A percentile compares a stretch with the other conserved stretches of the same genome.
Conservation (phyloP, 2,797 vertebrate genomes). For the Periparus ater region DNA sequence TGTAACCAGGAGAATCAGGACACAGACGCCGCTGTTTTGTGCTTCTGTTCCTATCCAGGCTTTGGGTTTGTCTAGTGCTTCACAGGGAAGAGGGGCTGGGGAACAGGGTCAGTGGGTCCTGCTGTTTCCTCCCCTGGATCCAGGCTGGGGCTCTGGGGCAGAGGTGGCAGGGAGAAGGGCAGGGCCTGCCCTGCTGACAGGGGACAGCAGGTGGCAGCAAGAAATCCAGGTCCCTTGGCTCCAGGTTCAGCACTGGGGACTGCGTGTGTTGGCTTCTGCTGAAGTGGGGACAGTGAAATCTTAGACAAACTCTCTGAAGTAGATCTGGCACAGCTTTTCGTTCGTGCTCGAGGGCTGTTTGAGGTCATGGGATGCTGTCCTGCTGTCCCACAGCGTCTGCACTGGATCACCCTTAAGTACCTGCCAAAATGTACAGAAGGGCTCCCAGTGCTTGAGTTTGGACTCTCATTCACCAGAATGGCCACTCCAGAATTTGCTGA, state of each 20-base stretch:
- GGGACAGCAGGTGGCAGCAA: constrained; percentile 41
- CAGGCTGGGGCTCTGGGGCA: background rate
- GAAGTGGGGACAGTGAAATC: background rate
- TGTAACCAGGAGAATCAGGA: background rate
- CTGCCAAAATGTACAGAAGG: fast-evolving
- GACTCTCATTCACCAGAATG: background rate
- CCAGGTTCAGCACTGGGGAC: fast-evolving
- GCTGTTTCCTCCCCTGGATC: background rate
- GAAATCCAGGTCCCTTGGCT: background rate
- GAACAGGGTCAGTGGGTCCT: background rate
- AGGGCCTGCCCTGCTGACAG: background rate
- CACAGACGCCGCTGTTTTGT: background rate
- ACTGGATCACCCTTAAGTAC: background rate
- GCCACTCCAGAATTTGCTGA: background rate
- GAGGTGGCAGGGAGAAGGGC: background rate
- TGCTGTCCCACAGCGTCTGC: background rate
- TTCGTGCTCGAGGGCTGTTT: background rate
- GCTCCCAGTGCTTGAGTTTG: background rate
- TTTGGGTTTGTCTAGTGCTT: background rate
- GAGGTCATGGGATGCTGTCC: background rate
- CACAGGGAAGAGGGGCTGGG: background rate
- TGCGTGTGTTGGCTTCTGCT: background rate
- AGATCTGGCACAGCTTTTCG: background rate
- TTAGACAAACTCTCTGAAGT: background rate
- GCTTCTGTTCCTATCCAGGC: background rate